Conservation (phyloP, 2,113 vertebrate genomes). For the Hyperopisus bebe region DNA sequence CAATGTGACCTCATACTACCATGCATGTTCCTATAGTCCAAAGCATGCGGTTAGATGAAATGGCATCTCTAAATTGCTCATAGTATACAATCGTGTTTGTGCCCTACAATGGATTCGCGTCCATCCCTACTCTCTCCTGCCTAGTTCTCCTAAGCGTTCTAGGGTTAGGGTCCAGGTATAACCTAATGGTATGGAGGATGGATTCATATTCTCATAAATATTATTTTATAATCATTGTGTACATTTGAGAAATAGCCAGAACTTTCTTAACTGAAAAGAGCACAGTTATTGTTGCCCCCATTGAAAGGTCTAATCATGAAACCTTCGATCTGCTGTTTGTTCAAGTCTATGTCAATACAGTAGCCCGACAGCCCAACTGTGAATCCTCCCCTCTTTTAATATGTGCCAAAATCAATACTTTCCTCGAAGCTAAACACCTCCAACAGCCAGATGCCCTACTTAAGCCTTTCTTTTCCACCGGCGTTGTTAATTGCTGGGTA, state of each 20-base stretch:
- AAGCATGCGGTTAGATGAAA: neutral
- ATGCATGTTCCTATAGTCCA: neutral
- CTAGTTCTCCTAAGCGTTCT: neutral
- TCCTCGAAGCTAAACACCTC: neutral
- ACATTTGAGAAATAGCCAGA: neutral
- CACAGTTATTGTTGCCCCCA: neutral
- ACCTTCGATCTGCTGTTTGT: neutral
- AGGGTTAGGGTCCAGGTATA: neutral
- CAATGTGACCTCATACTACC: neutral
- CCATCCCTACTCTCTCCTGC: neutral
- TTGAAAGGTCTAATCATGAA: neutral
- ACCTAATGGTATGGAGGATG: neutral
- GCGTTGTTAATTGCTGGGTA: neutral
- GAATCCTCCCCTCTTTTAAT: neutral
- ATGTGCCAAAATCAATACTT: neutral
- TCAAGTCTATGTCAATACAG: neutral
- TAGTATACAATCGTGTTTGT: neutral
- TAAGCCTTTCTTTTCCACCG: neutral
- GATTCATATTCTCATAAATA: neutral
- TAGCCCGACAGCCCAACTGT: neutral
- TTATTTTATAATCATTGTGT: neutral
- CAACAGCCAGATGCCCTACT: neutral
- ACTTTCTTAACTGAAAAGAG: neutral
- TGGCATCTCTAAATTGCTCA: neutral
- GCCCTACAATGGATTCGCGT: neutral